Base-by-base conservation (phyloP, 2,888 invertebrate genomes). In the Mythimna loreyi region DNA sequence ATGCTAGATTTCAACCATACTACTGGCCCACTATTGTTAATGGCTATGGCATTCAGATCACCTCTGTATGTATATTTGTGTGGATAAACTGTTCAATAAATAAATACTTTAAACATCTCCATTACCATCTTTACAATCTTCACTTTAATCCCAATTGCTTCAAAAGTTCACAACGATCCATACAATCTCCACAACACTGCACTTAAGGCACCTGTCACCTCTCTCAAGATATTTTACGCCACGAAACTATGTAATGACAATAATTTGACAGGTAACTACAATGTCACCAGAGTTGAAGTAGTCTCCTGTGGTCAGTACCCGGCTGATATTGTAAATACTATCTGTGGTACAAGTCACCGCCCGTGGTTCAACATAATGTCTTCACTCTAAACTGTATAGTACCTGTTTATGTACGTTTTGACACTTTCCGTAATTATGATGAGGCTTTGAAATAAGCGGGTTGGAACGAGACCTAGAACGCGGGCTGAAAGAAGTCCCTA, bases 261-360 rank as follows among this genome's bases (percentile, higher is more conserved):
- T 83, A 85, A 74, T 85, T 77, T 78, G 79, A 82, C 81, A 85
- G 82, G 82, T 80, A 80, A 81, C 67, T 63, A 77, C 77, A 84
- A 85, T 89, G 88, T 88, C 85, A 85, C 78, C 74, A 81, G 70
- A 80, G 82, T 85, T 72, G 77, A 85, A 88, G 88, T 85, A 87
- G 83, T 86, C 85, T 85, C 91, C 90, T 85, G 90, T 77, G 72
- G 72, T 77, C 72, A 77, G 21, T 45, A 13, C 21, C 71, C 83
- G 19, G 43, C n/a, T 76, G 67, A n/a, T 43, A 6, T 16, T 40
- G n/a, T n/a, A n/a, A n/a, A 40, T 6, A 40, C 19, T 40, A 40
- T 40, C 16, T 40, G 16, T 40, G 40, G 40, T 19, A n/a, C 21
- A 70, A 83, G 89, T 82, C 85, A 83, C 84, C 91, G 81, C 91